A percentile compares a stretch with the other conserved stretches of the same genome.
Evolutionary conservation across 2,888 invertebrate species (phyloP).

Genomic region (Melangyna quadrimaculata): DNA sequence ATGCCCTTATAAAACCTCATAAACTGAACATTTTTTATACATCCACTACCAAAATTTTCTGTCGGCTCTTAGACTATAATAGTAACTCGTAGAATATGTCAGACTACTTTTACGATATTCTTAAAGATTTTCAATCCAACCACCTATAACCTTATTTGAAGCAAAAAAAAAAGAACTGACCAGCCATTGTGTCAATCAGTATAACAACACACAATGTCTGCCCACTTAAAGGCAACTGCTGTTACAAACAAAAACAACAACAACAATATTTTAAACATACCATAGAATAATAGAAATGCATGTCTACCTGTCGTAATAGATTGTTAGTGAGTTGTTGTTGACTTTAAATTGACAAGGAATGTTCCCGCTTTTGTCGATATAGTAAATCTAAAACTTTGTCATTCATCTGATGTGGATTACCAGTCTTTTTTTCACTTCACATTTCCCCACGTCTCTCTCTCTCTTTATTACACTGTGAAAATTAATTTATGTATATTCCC

Average conservation of each 20-base stretch:
- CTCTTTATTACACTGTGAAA: neutral
- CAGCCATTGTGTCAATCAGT: neutral
- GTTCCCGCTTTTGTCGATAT: slow-evolving; percentile 56
- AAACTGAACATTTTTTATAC: too few species aligned
- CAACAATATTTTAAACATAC: slow-evolving; percentile 4
- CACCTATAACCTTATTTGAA: neutral
- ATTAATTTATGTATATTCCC: neutral
- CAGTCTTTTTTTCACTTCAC: neutral
- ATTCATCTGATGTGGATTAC: slow-evolving; percentile 40
- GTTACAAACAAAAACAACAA: neutral
- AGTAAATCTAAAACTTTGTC: slow-evolving; percentile 57
- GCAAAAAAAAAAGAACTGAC: neutral
- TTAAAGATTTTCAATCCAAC: neutral
- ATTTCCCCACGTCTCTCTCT: neutral
- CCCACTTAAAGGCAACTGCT: too few species aligned
- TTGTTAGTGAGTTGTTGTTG: slow-evolving; percentile 54
- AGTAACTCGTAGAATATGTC: too few species aligned
- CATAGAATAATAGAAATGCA: slow-evolving; percentile 28
- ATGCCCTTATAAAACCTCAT: too few species aligned
- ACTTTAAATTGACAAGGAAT: slow-evolving; percentile 61
- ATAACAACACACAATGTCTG: neutral
- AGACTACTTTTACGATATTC: neutral
- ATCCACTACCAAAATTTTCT: too few species aligned
- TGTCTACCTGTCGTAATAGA: slow-evolving; percentile 57
- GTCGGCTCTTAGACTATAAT: too few species aligned